Evolutionary conservation across 2,888 invertebrate species (phyloP).

Genomic region (Anarsia innoxiella): DNA sequence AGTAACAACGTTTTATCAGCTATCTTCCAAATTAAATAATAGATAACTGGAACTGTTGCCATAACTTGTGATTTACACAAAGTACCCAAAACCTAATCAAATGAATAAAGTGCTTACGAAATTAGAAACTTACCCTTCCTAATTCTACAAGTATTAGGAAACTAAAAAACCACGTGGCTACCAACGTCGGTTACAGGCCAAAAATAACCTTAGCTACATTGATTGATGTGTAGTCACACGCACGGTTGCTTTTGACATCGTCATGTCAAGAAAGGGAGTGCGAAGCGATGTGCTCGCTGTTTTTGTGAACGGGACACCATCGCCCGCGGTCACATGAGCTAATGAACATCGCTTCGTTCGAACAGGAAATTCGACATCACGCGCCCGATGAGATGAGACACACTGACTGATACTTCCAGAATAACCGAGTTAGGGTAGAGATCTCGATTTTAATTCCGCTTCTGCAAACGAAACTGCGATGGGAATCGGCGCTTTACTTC

Average conservation of each 20-base stretch:
- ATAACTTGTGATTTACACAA: no score
- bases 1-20: no score
- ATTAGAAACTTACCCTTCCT: no score
- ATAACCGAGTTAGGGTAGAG: conserved; percentile 9
- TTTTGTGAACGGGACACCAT: conserved; percentile 48
- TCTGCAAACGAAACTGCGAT: conserved; percentile 27
- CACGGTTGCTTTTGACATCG: conserved; percentile 61
- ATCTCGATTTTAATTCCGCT: conserved; percentile 30
- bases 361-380: conserved; percentile 47
- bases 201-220: conserved; percentile 59
- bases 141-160: no score
- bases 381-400: conserved; percentile 23
- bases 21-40: no score
- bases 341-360: conserved; percentile 39
- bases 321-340: conserved; percentile 40
- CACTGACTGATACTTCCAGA: conserved; percentile 23
- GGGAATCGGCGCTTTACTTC: conserved; percentile 32
- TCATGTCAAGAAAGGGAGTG: conserved; percentile 57
- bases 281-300: conserved; percentile 40
- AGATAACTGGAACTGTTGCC: no score
- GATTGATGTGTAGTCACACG: conserved; percentile 64
- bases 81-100: no score
- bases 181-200: conserved; percentile 35
- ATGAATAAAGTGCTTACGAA: no score
- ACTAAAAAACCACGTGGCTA: conserved; percentile 1